A percentile compares a stretch with the other conserved stretches of the same genome.
phyloP scores from a whole-genome alignment of 1,140 invertebrate genomes.

The Euschistus heros region DNA sequence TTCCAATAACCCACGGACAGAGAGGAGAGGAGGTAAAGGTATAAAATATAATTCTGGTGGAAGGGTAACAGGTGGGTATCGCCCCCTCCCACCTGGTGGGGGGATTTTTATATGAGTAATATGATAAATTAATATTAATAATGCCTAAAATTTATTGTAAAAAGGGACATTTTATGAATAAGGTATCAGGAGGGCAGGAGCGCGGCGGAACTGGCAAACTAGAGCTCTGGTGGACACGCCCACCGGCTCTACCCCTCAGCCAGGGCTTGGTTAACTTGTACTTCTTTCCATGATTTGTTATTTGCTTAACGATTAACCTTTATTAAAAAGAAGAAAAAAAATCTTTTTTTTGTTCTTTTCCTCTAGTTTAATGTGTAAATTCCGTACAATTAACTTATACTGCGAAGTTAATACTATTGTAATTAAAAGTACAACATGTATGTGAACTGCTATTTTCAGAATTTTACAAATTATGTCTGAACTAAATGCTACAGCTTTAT shows the following conservation, averaged over 20 bases:
- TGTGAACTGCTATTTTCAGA: no score
- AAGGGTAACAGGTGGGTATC: background rate
- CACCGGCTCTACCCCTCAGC: background rate
- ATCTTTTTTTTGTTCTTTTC: no score
- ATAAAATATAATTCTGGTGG: background rate
- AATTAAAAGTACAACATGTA: no score
- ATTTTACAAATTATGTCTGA: no score
- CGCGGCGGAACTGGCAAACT: background rate
- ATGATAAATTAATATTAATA: conserved; percentile 15
- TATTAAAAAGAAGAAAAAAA: no score
- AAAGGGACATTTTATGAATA: conserved; percentile 8
- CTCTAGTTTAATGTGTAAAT: no score
- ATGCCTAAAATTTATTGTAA: conserved; percentile 1
- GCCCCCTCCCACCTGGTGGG: background rate
- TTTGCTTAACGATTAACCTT: no score
- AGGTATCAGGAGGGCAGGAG: conserved; percentile 7
- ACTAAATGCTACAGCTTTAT: no score
- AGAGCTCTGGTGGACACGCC: background rate
- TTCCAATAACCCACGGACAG: no score
- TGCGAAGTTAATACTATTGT: no score
- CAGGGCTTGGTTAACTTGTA: background rate
- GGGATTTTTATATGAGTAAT: conserved; percentile 12
- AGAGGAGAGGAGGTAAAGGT: background rate
- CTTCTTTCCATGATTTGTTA: background rate
- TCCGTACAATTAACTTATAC: no score